A percentile compares a stretch with the other conserved stretches of the same genome.
Conservation (phyloP, 2,113 vertebrate species). For the Bucco capensis region DNA sequence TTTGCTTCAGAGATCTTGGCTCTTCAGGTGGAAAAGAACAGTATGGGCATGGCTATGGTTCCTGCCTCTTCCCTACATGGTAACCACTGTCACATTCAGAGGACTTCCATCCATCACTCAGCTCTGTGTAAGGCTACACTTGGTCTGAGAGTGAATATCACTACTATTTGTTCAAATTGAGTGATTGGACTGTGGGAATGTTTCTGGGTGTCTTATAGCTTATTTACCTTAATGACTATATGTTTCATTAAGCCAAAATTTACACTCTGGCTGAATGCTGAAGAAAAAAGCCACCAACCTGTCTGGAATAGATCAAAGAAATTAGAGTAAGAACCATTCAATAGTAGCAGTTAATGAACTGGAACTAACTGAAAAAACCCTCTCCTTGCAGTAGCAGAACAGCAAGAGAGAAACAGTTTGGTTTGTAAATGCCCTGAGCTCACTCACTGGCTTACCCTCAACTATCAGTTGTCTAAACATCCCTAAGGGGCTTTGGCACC, state of each 20-base stretch:
- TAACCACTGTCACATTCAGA: not conserved
- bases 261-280: constrained; percentile 13
- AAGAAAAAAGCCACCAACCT: constrained; percentile 2
- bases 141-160: not conserved
- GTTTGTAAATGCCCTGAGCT: not conserved
- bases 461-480: not conserved
- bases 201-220: constrained; percentile 5
- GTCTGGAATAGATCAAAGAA: constrained; percentile 60
- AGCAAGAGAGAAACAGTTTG: not conserved
- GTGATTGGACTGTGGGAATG: not conserved
- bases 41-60: not conserved
- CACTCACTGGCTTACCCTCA: not conserved
- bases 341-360: constrained; percentile 60
- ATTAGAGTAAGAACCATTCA: constrained; percentile 60
- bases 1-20: not conserved
- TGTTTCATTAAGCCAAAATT: constrained; percentile 57
- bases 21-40: not conserved
- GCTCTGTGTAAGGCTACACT: rapidly evolving
- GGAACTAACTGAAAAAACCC: constrained; percentile 22
- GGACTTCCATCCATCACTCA: not conserved
- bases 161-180: not conserved
- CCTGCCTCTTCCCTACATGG: not conserved
- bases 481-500: not conserved
- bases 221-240: constrained; percentile 38
- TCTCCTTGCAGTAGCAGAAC: not conserved